phyloP scores from a whole-genome alignment of 2,113 vertebrate species.

The Naja naja region DNA sequence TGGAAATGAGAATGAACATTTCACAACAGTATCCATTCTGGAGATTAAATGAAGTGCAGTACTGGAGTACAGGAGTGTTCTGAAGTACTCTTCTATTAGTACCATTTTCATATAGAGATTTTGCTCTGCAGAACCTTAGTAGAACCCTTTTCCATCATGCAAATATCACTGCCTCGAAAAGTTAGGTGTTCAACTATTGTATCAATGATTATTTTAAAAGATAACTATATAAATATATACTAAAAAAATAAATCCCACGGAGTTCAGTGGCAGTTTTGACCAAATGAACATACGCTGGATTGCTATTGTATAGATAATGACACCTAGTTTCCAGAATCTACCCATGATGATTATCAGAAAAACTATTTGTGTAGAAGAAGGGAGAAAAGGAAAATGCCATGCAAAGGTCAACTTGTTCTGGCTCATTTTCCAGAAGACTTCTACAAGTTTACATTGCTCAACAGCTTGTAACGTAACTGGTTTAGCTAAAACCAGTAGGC shows the following conservation, averaged over 20 bases:
- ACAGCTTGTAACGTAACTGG: constrained; percentile 34
- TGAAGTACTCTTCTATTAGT: neutral
- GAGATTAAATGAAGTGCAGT: neutral
- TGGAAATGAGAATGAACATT: neutral
- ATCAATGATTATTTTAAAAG: neutral
- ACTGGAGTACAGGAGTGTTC: neutral
- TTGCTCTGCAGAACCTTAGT: neutral
- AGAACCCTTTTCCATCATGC: neutral
- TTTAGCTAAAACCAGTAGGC: constrained; percentile 30
- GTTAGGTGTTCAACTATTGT: no score
- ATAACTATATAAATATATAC: neutral
- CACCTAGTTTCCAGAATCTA: neutral
- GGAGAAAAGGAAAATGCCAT: neutral
- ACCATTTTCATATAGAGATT: neutral
- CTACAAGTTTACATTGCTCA: constrained; percentile 48
- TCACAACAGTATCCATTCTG: neutral
- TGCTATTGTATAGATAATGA: neutral
- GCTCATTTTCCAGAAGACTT: constrained; percentile 42
- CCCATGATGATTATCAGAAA: neutral
- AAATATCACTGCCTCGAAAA: neutral
- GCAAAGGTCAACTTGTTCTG: constrained; percentile 31
- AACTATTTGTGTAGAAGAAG: neutral
- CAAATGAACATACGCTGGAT: no score
- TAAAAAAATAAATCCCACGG: neutral
- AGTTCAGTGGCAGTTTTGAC: neutral